Conservation (phyloP, 2,888 invertebrate species). For the Caenorhabditis sulstoni region DNA sequence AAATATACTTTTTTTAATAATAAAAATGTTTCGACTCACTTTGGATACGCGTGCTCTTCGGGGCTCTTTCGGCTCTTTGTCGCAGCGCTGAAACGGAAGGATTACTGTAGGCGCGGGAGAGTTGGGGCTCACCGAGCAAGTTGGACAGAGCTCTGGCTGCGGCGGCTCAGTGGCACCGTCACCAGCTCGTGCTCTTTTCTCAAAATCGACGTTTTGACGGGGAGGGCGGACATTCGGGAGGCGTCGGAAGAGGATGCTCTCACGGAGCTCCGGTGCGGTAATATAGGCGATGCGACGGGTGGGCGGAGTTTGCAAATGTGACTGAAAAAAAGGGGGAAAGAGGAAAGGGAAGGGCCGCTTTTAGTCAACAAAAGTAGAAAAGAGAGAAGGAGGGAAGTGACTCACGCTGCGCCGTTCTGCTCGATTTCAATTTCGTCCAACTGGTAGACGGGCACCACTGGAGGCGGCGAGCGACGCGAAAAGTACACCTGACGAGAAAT, state of each 20-base stretch:
- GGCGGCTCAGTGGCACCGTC: conserved; percentile 24
- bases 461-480: conserved; percentile 42
- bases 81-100: no score
- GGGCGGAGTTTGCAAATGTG: conserved; percentile 31
- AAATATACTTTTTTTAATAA: no score
- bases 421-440: conserved; percentile 59
- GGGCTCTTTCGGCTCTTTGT: no score
- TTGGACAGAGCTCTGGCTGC: no score
- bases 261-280: not conserved
- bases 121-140: conserved; percentile 3
- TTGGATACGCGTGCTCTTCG: no score
- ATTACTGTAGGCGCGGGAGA: no score
- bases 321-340: conserved; percentile 8
- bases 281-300: conserved; percentile 7
- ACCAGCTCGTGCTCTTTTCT: conserved; percentile 48
- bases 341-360: not conserved
- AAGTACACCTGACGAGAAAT: conserved; percentile 48
- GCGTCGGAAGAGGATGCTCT: no score
- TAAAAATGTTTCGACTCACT: not conserved
- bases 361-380: conserved; percentile 32
- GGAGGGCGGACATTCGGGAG: no score
- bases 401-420: conserved; percentile 37
- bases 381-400: no score
- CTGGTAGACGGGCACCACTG: conserved; percentile 30
- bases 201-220: conserved; percentile 18